Percentiles rank a stretch among this genome's conserved stretches.
phyloP scores from a whole-genome alignment of 2,113 vertebrate species.

The Bombycilla garrulus region DNA sequence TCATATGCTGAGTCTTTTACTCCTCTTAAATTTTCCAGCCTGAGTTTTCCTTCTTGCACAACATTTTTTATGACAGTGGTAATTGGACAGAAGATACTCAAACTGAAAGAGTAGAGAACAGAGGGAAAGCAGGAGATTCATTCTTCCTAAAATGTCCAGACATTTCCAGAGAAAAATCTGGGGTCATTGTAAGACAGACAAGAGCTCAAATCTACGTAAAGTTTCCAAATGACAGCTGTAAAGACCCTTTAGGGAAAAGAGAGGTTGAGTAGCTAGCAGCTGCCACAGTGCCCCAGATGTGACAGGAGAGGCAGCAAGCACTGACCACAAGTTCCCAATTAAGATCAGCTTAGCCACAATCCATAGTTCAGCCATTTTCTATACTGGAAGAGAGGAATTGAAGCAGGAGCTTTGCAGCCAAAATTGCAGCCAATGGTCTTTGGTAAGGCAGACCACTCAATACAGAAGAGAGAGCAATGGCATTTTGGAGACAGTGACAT shows the following conservation, averaged over 20 bases:
- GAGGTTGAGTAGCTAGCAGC: not conserved
- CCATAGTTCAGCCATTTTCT: not conserved
- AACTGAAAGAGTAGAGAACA: not conserved
- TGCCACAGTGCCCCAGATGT: not conserved
- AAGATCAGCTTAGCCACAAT: not conserved
- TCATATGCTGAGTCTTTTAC: accelerated
- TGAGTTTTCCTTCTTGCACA: not conserved
- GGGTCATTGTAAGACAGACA: not conserved
- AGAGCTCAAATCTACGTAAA: not conserved
- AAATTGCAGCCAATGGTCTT: not conserved
- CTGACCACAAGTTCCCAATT: not conserved
- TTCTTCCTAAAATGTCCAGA: not conserved
- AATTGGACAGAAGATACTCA: not conserved
- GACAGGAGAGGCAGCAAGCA: not conserved
- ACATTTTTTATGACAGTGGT: not conserved
- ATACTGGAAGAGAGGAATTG: not conserved
- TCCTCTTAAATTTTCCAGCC: not conserved
- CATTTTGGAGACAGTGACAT: not conserved
- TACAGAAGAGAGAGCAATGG: not conserved
- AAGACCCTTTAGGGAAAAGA: not conserved
- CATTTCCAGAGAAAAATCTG: not conserved
- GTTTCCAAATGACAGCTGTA: not conserved
- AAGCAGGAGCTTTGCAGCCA: not conserved
- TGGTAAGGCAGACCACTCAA: not conserved
- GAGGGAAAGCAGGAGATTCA: not conserved